Percentiles rank a stretch among this genome's conserved stretches.
These are phyloP conservation scores for Stenodera caucasica DNA, from an alignment of 2,888 invertebrate species.

Conservation along the genomic window DNA sequence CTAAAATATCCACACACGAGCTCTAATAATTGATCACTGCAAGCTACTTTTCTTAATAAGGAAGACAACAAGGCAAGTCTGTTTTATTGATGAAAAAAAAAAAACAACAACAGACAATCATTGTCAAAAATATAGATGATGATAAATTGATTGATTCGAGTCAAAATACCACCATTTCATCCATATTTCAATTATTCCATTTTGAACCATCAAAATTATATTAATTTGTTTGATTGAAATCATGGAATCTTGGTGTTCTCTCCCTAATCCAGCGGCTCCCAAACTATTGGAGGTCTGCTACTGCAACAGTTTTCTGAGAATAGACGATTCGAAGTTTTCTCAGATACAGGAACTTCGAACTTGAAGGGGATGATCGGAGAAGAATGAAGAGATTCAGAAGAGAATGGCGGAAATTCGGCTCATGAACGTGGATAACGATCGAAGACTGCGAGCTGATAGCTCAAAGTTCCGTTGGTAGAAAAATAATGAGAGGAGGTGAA, in stretches of 20 bases:
- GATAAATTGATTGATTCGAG: neutral
- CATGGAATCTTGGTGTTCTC: neutral
- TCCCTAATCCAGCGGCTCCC: too few species aligned
- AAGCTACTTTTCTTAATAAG: constrained; percentile 37
- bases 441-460: too few species aligned
- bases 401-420: too few species aligned
- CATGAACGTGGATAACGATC: too few species aligned
- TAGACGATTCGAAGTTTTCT: too few species aligned
- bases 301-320: too few species aligned
- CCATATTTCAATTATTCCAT: neutral
- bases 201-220: neutral
- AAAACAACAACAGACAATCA: neutral
- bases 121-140: neutral
- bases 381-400: too few species aligned
- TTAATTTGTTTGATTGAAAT: neutral
- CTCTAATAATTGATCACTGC: constrained; percentile 22
- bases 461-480: too few species aligned
- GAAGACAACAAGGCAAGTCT: constrained; percentile 54
- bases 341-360: too few species aligned
- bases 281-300: too few species aligned
- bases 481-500: too few species aligned
- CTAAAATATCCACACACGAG: constrained; percentile 22
- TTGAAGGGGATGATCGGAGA: too few species aligned
- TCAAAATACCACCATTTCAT: constrained; percentile 9
- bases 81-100: constrained; percentile 14